Evolutionary conservation across 2,113 vertebrate species (phyloP).

Genomic region (Anser brachyrhynchus): DNA sequence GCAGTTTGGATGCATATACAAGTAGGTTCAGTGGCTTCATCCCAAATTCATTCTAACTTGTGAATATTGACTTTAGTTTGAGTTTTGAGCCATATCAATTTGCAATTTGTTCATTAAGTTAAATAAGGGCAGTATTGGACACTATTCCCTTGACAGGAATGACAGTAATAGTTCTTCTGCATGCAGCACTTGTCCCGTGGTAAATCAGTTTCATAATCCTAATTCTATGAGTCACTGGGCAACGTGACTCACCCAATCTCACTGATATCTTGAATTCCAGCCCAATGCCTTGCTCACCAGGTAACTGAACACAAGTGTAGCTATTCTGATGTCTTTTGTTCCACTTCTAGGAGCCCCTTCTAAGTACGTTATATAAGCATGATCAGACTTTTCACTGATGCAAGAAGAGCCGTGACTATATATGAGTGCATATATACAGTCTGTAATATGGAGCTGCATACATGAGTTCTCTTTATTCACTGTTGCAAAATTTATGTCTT

Average conservation of each 20-base stretch:
- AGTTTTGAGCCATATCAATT: background rate
- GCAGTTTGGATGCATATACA: background rate
- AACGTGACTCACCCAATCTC: background rate
- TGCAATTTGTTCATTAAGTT: background rate
- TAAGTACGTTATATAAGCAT: background rate
- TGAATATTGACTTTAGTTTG: background rate
- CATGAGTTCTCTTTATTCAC: background rate
- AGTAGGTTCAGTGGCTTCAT: background rate
- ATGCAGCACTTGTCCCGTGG: background rate
- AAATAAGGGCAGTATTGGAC: background rate
- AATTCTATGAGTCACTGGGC: conserved; percentile 44
- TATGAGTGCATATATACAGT: background rate
- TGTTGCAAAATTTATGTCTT: background rate
- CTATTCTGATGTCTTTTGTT: conserved; percentile 58
- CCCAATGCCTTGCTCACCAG: background rate
- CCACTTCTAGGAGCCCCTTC: background rate
- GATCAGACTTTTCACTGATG: background rate
- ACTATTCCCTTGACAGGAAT: background rate
- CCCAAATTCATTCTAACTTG: background rate
- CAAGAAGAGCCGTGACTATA: background rate
- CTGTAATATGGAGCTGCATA: background rate
- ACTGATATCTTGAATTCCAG: background rate
- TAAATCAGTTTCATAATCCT: background rate
- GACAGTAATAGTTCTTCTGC: background rate
- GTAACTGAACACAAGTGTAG: conserved; percentile 27